Percentiles rank a stretch among this genome's conserved stretches.
Evolutionary conservation across 2,888 invertebrate genomes (phyloP).

Genomic region (Lymantria dispar): DNA sequence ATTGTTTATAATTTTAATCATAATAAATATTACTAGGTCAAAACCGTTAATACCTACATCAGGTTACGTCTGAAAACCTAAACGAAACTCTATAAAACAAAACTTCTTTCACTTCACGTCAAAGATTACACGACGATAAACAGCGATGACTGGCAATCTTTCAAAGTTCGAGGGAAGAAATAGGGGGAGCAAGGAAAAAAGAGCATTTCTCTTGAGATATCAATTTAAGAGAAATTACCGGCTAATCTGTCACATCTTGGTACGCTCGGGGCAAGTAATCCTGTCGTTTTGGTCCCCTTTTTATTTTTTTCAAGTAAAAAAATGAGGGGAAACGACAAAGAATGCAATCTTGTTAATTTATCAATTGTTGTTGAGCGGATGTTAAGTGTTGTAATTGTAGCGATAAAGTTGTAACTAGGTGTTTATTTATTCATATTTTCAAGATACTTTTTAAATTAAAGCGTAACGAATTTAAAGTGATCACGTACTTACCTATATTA

Average conservation of each 20-base stretch:
- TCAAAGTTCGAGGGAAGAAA: constrained; percentile 47
- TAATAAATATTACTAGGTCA: too few species aligned
- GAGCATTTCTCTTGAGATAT: constrained; percentile 70
- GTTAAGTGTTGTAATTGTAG: constrained; percentile 41
- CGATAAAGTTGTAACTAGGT: constrained; percentile 20
- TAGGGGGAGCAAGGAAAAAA: constrained; percentile 39
- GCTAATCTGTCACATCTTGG: constrained; percentile 79
- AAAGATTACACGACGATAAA: constrained; percentile 50
- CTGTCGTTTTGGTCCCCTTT: constrained; percentile 69
- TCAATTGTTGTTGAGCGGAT: constrained; percentile 63
- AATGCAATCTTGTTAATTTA: constrained; percentile 71
- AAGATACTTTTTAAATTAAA: too few species aligned
- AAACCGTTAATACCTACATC: neutral
- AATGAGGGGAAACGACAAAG: constrained; percentile 38
- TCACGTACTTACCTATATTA: too few species aligned
- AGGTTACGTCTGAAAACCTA: neutral
- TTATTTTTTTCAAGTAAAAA: constrained; percentile 48
- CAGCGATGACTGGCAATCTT: constrained; percentile 67
- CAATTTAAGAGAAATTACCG: constrained; percentile 78
- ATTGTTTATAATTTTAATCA: too few species aligned
- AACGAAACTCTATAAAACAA: neutral
- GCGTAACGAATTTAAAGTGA: too few species aligned
- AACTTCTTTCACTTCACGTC: constrained; percentile 49
- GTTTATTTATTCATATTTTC: constrained; percentile 7
- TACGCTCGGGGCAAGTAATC: constrained; percentile 64